Evolutionary conservation across 2,888 invertebrate genomes (phyloP), one percentile per base, ranked within the genome.

Genomic region (Tachina fera): DNA sequence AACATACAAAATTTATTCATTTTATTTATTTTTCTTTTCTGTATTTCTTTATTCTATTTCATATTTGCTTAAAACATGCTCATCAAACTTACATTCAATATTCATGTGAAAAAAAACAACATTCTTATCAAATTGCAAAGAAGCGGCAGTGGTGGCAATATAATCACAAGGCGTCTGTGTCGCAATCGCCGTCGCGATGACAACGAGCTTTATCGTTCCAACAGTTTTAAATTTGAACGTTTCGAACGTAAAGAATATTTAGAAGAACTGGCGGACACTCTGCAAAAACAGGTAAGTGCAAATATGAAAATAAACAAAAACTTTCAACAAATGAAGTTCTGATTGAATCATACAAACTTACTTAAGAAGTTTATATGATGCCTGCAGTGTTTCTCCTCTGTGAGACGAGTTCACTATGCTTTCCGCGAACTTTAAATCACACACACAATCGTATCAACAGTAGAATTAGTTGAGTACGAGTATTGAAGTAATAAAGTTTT

Each of bases 141-240:
- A 67, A 86, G 90, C 78, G 89, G 90, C 84, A 91, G 92, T 72
- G 92, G 92, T 86, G 92, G 92, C 49, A 93, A 93, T 78, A 92
- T 93, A 76, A 93, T 97, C 87, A 95, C 96, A 5, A 95, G 96
- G 80, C 94, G 96, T 63, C 94, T 97, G 89, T 96, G 96, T 92
- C 95, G 96, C 87, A 95, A 95, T 88, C 94, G 95, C 80, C 94
- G 96, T 80, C 93, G 95, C 14, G 95, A 95, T 88, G 97, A 97
- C 94, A 97, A 97, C 94, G 96, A 97, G 93, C 94, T 97, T 82
- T 97, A 97, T 91, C 95, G 97, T 88, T 97, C 97, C 88, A 97
- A 97, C 92, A 97, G 97, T 93, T 97, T 97, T 94, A 97, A 97
- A 93, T 97, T 97, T 92, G 97, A 97, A 93, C 94, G 96, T 79